A percentile compares a stretch with the other conserved stretches of the same genome.
These are phyloP conservation scores for Aplocera efformata DNA, from an alignment of 2,888 invertebrate species.

Conservation along the genomic window DNA sequence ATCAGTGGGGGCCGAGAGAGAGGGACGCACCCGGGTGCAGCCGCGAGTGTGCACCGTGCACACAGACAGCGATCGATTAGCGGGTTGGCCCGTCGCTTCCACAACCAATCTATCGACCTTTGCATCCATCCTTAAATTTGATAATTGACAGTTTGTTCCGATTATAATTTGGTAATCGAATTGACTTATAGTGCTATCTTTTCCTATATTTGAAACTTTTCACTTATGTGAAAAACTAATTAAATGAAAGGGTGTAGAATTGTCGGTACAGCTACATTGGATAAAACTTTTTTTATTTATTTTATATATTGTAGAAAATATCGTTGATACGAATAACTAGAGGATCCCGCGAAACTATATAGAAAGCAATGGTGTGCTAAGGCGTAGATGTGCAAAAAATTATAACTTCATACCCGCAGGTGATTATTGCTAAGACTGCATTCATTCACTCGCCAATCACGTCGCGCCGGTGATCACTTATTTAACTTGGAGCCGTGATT, in stretches of 20 bases:
- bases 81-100: constrained; percentile 56
- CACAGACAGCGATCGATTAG: constrained; percentile 78
- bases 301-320: no score
- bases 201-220: no score
- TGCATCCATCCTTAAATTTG: constrained; percentile 57
- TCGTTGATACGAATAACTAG: constrained; percentile 6
- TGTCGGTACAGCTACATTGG: no score
- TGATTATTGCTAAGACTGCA: constrained; percentile 47
- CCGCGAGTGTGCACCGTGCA: constrained; percentile 62
- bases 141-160: constrained; percentile 55
- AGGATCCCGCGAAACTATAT: no score
- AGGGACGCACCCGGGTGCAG: constrained; percentile 59
- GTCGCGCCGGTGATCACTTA: constrained; percentile 75
- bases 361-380: no score
- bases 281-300: no score
- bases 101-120: constrained; percentile 69
- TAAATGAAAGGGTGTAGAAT: no score
- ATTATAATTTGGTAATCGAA: constrained; percentile 42
- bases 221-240: no score
- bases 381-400: no score
- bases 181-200: constrained; percentile 26
- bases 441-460: constrained; percentile 58
- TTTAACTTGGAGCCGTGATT: constrained; percentile 75
- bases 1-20: constrained; percentile 52
- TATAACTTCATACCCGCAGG: no score